Evolutionary conservation across 2,797 vertebrate species (phyloP).

Genomic region (Phylloscopus collybita): DNA sequence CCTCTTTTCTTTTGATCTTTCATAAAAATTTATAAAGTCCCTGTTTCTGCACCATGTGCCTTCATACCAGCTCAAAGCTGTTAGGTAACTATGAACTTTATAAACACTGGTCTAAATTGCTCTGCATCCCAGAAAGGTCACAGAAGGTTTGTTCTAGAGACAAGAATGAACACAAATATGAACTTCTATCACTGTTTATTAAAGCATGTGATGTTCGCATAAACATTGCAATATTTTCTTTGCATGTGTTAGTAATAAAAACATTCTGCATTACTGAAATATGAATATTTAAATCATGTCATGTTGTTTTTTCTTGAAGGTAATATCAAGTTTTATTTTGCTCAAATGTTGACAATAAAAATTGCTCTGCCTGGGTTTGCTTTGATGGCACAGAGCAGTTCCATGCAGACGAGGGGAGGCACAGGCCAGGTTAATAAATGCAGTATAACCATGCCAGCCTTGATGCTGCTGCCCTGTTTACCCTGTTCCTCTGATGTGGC

Average conservation of each 20-base stretch:
- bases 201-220: slow-evolving; percentile 7
- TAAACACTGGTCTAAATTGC: slow-evolving; percentile 12
- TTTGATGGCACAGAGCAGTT: background rate
- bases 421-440: background rate
- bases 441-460: background rate
- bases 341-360: background rate
- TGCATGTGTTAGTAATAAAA: slow-evolving; percentile 61
- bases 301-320: background rate
- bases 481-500: background rate
- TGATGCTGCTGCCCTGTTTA: background rate
- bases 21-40: background rate
- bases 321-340: background rate
- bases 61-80: background rate
- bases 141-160: slow-evolving; percentile 16
- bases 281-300: slow-evolving; percentile 30
- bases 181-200: slow-evolving; percentile 33
- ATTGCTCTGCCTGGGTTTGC: background rate
- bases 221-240: slow-evolving; percentile 37
- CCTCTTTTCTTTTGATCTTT: slow-evolving; percentile 23
- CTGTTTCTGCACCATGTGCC: background rate
- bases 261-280: background rate
- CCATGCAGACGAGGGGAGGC: background rate
- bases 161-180: slow-evolving; percentile 24
- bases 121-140: slow-evolving; percentile 27
- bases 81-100: background rate